Conservation (phyloP, 2,888 invertebrate species). For the Pemphredon lugubris region DNA sequence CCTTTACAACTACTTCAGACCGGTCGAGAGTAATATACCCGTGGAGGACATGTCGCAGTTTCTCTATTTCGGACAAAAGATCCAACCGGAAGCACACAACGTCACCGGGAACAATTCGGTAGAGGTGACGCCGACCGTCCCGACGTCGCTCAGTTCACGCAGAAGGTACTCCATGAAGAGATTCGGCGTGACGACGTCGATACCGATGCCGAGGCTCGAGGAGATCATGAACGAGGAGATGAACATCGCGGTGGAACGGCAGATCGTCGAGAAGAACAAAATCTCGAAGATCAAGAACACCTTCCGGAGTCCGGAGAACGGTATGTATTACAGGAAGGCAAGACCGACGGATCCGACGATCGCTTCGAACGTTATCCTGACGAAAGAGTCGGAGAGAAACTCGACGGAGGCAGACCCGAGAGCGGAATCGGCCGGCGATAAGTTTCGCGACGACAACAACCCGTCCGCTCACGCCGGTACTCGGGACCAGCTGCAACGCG, state of each 20-base stretch:
- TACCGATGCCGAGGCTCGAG: slow-evolving; percentile 61
- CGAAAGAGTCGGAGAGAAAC: slow-evolving; percentile 35
- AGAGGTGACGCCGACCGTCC: slow-evolving; percentile 65
- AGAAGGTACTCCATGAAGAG: slow-evolving; percentile 71
- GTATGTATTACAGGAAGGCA: slow-evolving; percentile 67
- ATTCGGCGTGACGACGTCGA: slow-evolving; percentile 47
- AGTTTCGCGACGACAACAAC: slow-evolving; percentile 48
- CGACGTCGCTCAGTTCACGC: slow-evolving; percentile 62
- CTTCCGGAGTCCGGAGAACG: slow-evolving; percentile 64
- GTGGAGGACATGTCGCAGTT: slow-evolving; percentile 87
- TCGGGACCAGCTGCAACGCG: slow-evolving; percentile 44
- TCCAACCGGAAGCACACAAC: slow-evolving; percentile 77
- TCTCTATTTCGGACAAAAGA: slow-evolving; percentile 87
- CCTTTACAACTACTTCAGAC: slow-evolving; percentile 85
- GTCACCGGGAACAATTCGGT: slow-evolving; percentile 70
- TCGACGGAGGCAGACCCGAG: slow-evolving; percentile 37
- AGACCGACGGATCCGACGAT: slow-evolving; percentile 70
- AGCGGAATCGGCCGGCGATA: slow-evolving; percentile 43
- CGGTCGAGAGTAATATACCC: slow-evolving; percentile 84
- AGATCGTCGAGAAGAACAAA: slow-evolving; percentile 76
- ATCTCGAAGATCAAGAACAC: slow-evolving; percentile 71
- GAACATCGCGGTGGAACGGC: slow-evolving; percentile 73
- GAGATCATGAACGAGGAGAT: slow-evolving; percentile 77
- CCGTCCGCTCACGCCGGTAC: slow-evolving; percentile 68
- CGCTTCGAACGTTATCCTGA: slow-evolving; percentile 69